Conservation (phyloP, 2,113 vertebrate species). For the Megaleporinus macrocephalus region DNA sequence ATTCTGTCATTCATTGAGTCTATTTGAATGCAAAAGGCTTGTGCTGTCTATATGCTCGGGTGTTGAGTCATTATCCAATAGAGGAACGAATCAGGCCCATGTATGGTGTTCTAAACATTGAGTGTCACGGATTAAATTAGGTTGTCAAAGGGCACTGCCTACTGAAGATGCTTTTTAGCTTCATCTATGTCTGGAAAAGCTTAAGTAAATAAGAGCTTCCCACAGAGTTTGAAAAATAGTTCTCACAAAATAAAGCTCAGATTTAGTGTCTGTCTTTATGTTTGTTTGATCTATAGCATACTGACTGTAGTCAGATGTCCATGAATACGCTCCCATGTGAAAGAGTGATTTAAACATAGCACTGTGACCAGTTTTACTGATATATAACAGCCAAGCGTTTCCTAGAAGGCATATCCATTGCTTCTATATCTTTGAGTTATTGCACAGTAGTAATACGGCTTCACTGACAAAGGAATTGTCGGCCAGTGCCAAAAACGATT, state of each 20-base stretch:
- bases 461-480: not conserved
- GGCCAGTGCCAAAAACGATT: too few species aligned
- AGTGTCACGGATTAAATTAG: not conserved
- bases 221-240: slow-evolving; percentile 1
- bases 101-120: not conserved
- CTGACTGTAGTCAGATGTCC: not conserved
- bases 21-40: not conserved
- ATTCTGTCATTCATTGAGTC: not conserved
- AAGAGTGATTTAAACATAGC: not conserved
- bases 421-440: too few species aligned
- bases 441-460: too few species aligned
- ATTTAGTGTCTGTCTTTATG: not conserved
- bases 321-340: not conserved
- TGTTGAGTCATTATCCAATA: not conserved
- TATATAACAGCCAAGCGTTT: too few species aligned
- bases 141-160: not conserved
- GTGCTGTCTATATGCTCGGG: not conserved
- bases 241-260: not conserved
- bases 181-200: not conserved
- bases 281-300: not conserved
- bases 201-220: not conserved
- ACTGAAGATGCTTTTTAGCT: slow-evolving; percentile 12
- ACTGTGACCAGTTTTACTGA: not conserved
- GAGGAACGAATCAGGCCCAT: not conserved
- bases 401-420: not conserved